phyloP scores from a whole-genome alignment of 2,888 invertebrate genomes.

The Hypselothyrea guttata region DNA sequence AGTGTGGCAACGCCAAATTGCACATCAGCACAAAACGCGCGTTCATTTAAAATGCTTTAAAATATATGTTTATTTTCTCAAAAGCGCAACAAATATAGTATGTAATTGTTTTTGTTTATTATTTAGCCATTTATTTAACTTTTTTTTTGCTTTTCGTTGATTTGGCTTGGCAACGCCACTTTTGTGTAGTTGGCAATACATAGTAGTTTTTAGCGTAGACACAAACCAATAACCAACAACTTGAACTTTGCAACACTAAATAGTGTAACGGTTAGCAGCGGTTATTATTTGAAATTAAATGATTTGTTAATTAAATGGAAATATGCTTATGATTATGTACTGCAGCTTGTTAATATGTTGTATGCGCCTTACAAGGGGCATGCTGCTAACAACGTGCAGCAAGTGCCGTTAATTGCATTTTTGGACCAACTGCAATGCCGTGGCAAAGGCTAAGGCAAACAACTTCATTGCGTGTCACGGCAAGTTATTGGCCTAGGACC shows the following conservation, averaged over 20 bases:
- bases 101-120: too few relatives aligned
- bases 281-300: too few relatives aligned
- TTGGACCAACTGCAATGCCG: conserved; percentile 43
- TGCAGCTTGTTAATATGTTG: too few relatives aligned
- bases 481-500: conserved; percentile 67
- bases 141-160: too few relatives aligned
- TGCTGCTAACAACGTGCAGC: conserved; percentile 24
- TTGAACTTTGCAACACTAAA: background rate
- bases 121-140: too few relatives aligned
- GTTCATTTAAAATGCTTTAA: background rate
- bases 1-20: conserved; percentile 22
- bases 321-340: too few relatives aligned
- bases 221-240: conserved; percentile 14
- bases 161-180: conserved; percentile 16
- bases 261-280: background rate
- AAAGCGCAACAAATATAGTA: too few relatives aligned
- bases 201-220: background rate
- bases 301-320: too few relatives aligned
- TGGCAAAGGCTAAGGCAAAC: conserved; percentile 47
- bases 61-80: too few relatives aligned
- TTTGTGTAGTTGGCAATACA: conserved; percentile 15
- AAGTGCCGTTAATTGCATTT: conserved; percentile 59
- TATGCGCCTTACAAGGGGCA: too few relatives aligned
- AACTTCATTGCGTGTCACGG: conserved; percentile 72
- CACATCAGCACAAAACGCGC: too few relatives aligned